A percentile compares a stretch with the other conserved stretches of the same genome.
These are phyloP conservation scores for Trissolcus basalis DNA, from an alignment of 1,140 invertebrate genomes.

Conservation along the genomic window DNA sequence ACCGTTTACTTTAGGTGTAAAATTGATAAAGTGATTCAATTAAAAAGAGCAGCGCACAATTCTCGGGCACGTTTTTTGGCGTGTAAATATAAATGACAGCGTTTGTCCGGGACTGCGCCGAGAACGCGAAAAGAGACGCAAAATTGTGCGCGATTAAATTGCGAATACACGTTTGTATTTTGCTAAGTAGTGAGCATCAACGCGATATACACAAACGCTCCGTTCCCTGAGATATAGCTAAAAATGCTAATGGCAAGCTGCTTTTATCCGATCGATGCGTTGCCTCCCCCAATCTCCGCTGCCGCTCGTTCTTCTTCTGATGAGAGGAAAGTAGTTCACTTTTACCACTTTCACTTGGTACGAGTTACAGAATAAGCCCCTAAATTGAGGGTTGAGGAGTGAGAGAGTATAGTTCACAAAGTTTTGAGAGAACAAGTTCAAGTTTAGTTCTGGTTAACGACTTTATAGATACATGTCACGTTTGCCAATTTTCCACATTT, in stretches of 20 bases:
- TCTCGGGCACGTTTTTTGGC: neutral
- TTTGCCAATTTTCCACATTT: constrained; percentile 52
- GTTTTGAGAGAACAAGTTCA: constrained; percentile 60
- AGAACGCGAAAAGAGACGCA: constrained; percentile 6
- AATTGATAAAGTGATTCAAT: constrained; percentile 16
- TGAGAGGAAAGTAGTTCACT: constrained; percentile 59
- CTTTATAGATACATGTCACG: constrained; percentile 60
- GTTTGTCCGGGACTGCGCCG: neutral
- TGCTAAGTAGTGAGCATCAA: constrained; percentile 34
- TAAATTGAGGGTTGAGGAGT: constrained; percentile 61
- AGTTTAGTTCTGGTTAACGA: constrained; percentile 62
- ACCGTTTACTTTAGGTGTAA: neutral
- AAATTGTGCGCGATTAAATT: constrained; percentile 18
- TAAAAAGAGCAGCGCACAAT: constrained; percentile 4
- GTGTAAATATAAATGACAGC: constrained; percentile 1
- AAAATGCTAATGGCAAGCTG: constrained; percentile 51
- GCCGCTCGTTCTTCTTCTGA: constrained; percentile 47
- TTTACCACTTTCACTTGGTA: constrained; percentile 61
- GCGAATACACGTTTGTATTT: neutral
- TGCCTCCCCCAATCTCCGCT: constrained; percentile 13
- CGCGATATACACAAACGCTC: constrained; percentile 33
- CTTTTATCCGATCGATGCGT: constrained; percentile 55
- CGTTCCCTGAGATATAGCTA: constrained; percentile 12
- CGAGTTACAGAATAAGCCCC: constrained; percentile 61
- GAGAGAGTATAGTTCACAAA: constrained; percentile 57